Evolutionary conservation across 1,140 invertebrate genomes (phyloP).

Genomic region (Atta colombica): DNA sequence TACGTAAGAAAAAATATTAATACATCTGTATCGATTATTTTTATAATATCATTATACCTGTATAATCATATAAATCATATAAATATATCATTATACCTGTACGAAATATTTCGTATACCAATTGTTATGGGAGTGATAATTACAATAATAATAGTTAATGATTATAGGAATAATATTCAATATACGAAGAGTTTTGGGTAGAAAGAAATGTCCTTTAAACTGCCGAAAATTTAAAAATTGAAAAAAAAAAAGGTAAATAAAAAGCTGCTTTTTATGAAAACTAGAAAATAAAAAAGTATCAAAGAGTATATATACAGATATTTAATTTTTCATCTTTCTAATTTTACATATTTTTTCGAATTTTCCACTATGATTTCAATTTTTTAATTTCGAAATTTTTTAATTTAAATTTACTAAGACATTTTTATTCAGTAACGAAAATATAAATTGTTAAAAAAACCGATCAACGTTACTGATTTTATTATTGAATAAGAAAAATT

Average conservation of each 20-base stretch:
- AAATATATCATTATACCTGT: background rate
- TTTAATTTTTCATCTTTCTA: background rate
- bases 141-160: background rate
- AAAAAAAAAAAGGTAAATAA: background rate
- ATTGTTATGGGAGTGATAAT: background rate
- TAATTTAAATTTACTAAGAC: background rate
- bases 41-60: background rate
- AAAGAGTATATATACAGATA: background rate
- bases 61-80: no score
- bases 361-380: background rate
- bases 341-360: background rate
- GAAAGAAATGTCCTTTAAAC: background rate
- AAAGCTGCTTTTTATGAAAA: background rate
- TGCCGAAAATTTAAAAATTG: background rate
- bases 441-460: background rate
- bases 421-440: background rate
- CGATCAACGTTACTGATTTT: background rate
- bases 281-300: constrained; percentile 13
- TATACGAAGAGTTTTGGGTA: background rate
- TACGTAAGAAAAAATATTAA: background rate
- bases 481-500: background rate
- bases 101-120: background rate
- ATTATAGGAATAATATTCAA: background rate
- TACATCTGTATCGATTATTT: background rate
- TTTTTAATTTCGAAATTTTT: background rate